phyloP scores from a whole-genome alignment of 2,797 vertebrate species.

The Acomys russatus region DNA sequence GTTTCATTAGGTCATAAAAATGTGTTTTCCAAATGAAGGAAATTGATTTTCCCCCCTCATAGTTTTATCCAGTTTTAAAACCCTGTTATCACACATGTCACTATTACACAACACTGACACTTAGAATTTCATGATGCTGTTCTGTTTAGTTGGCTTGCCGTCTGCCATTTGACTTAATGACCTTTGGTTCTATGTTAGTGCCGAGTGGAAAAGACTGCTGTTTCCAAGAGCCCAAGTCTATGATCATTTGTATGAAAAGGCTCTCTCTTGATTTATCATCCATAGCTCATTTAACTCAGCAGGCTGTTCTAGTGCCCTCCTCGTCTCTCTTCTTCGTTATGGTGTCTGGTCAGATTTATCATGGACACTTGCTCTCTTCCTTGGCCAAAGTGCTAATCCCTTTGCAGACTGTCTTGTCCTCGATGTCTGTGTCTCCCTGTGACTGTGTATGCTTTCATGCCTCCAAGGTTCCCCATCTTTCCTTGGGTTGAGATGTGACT shows the following conservation, averaged over 20 bases:
- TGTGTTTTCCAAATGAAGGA: conserved; percentile 38
- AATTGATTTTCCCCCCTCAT: not conserved
- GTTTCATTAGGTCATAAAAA: conserved; percentile 47
- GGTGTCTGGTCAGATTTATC: not conserved
- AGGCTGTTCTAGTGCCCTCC: not conserved
- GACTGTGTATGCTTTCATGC: not conserved
- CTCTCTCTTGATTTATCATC: not conserved
- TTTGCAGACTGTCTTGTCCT: not conserved
- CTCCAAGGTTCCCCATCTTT: not conserved
- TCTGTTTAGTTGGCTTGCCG: conserved; percentile 7
- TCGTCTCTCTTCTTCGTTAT: not conserved
- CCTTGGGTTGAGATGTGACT: not conserved
- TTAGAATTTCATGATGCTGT: not conserved
- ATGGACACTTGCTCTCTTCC: not conserved
- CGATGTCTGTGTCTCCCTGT: not conserved
- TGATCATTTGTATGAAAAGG: not conserved
- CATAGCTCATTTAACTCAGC: not conserved
- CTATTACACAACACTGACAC: conserved; percentile 27
- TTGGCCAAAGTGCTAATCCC: not conserved
- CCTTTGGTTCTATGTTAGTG: conserved; percentile 40
- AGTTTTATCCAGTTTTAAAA: conserved; percentile 37
- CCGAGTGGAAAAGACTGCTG: not conserved
- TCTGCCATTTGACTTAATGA: conserved; percentile 24
- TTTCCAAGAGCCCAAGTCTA: conserved; percentile 8
- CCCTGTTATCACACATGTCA: not conserved